These are phyloP conservation scores for Hapalemur alaotrensis DNA, from an alignment of 2,797 vertebrate species.

Conservation along the genomic window DNA sequence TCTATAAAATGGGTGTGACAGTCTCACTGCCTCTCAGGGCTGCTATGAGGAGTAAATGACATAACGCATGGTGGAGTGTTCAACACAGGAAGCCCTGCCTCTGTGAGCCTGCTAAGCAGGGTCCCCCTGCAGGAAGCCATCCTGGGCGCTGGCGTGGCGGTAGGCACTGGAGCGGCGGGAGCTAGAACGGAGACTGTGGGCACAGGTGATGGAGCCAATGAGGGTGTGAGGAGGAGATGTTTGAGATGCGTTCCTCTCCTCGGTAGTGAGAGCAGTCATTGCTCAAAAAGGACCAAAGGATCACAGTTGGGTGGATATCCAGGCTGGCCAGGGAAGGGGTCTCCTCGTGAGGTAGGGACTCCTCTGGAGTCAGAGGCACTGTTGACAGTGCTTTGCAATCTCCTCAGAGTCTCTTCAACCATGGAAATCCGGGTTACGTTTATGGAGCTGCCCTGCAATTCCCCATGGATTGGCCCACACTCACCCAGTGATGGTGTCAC, in stretches of 20 bases:
- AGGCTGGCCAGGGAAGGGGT: not conserved
- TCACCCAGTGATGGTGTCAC: not conserved
- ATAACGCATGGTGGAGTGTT: rapidly evolving
- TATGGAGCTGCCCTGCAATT: not conserved
- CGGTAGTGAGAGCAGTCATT: not conserved
- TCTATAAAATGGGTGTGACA: not conserved
- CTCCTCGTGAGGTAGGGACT: not conserved
- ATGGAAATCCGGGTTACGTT: not conserved
- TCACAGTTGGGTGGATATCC: not conserved
- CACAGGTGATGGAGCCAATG: not conserved
- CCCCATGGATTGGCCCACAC: not conserved
- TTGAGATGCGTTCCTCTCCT: not conserved
- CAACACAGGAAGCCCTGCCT: not conserved
- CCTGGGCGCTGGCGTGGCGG: no score
- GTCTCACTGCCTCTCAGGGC: not conserved
- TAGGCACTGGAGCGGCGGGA: no score
- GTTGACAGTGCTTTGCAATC: not conserved
- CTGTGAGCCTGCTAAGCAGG: not conserved
- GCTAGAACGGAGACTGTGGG: not conserved
- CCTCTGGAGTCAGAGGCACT: not conserved
- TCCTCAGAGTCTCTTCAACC: not conserved
- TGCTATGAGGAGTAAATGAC: no score
- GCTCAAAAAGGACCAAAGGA: not conserved
- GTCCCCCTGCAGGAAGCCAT: not conserved
- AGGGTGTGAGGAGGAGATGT: not conserved